Evolutionary conservation across 2,113 vertebrate species (phyloP).

Genomic region (Pteronura brasiliensis): DNA sequence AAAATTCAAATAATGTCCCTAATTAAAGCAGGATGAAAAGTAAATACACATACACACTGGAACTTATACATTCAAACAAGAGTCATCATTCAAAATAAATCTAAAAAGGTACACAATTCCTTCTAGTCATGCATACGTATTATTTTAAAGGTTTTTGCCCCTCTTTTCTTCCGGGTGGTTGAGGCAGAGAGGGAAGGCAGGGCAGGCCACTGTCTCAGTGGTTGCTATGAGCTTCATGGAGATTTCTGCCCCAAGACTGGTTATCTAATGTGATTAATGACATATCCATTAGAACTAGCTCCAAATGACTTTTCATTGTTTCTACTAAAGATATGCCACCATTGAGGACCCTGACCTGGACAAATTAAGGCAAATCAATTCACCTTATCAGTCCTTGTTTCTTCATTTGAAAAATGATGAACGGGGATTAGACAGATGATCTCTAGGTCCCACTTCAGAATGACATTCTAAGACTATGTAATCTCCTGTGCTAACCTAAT

Average conservation of each 20-base stretch:
- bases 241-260: background rate
- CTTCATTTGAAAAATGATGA: background rate
- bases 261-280: background rate
- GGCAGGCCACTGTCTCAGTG: background rate
- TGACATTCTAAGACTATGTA: background rate
- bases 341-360: background rate
- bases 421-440: background rate
- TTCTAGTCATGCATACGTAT: background rate
- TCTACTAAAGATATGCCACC: background rate
- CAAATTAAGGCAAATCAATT: background rate
- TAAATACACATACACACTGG: background rate
- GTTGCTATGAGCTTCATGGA: background rate
- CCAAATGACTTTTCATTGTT: background rate
- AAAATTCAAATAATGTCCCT: background rate
- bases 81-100: slow-evolving; percentile 5
- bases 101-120: background rate
- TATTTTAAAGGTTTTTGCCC: background rate
- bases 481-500: background rate
- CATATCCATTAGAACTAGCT: background rate
- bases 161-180: background rate
- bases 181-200: background rate
- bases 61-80: background rate
- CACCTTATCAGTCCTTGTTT: background rate
- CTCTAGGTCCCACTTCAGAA: background rate
- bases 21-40: slow-evolving; percentile 17